A percentile compares a stretch with the other conserved stretches of the same genome.
These are phyloP conservation scores for Piliocolobus tephrosceles DNA, from an alignment of 2,113 vertebrate species.

Conservation along the genomic window DNA sequence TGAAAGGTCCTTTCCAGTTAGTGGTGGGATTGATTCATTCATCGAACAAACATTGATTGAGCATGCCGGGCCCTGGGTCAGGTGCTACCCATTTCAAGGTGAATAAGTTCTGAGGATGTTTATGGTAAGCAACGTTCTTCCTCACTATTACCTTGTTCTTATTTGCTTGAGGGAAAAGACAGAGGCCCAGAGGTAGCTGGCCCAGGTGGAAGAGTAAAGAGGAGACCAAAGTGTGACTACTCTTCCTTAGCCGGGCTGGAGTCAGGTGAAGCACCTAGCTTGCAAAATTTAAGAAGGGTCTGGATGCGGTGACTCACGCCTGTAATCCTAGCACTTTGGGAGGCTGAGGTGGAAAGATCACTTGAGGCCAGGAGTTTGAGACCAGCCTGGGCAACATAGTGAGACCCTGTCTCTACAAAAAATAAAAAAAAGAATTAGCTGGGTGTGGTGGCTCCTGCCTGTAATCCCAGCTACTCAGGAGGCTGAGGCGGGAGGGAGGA, in stretches of 20 bases:
- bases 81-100: neutral
- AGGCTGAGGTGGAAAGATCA: no score
- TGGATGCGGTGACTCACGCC: no score
- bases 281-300: neutral
- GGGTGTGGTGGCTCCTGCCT: no score
- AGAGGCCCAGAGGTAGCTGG: neutral
- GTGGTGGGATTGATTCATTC: neutral
- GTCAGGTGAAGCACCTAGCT: neutral
- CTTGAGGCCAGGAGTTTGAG: no score
- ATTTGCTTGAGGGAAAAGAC: neutral
- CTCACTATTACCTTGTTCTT: neutral
- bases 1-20: neutral
- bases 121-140: neutral
- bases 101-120: neutral
- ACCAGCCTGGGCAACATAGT: no score
- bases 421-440: no score
- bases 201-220: neutral
- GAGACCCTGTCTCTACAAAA: no score
- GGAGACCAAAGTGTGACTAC: neutral
- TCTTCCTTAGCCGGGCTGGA: neutral
- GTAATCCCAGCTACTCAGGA: no score
- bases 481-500: no score
- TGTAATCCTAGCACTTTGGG: no score
- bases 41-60: neutral
- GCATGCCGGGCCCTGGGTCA: neutral